Evolutionary conservation across 2,113 vertebrate genomes (phyloP).

Genomic region (Planiliza haematocheilus): DNA sequence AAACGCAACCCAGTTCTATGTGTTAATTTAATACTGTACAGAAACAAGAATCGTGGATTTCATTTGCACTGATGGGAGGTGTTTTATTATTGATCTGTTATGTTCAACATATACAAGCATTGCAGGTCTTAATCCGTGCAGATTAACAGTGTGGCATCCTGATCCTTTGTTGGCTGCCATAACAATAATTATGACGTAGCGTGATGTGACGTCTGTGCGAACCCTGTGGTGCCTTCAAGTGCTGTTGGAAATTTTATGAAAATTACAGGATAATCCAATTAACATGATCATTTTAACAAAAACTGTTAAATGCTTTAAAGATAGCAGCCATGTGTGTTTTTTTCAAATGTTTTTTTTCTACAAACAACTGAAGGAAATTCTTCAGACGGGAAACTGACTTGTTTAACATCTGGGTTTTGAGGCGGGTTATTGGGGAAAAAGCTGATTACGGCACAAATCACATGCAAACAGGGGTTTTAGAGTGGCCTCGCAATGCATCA

Average conservation of each 20-base stretch:
- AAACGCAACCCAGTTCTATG: background rate
- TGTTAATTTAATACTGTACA: background rate
- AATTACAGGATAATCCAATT: accelerated
- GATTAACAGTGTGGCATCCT: slow-evolving; percentile 40
- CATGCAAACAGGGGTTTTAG: slow-evolving; percentile 25
- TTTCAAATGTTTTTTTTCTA: background rate
- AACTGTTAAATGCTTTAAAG: background rate
- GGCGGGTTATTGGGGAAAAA: background rate
- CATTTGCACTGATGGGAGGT: background rate
- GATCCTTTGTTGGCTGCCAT: slow-evolving; percentile 67
- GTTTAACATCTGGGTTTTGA: slow-evolving; percentile 5
- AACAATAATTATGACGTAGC: slow-evolving; percentile 68
- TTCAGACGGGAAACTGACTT: background rate
- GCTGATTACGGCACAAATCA: slow-evolving; percentile 47
- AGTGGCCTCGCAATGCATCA: slow-evolving; percentile 30
- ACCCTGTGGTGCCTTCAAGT: slow-evolving; percentile 36
- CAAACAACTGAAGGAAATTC: background rate
- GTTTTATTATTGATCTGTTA: background rate
- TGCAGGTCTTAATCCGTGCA: slow-evolving; percentile 30
- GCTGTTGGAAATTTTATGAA: slow-evolving; percentile 24
- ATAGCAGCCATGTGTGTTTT: background rate
- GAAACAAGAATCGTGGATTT: background rate
- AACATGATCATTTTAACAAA: background rate
- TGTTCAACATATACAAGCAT: background rate
- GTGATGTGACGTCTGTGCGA: slow-evolving; percentile 51